Evolutionary conservation across 2,888 invertebrate species (phyloP).

Genomic region (Noctuana brunneofusca): DNA sequence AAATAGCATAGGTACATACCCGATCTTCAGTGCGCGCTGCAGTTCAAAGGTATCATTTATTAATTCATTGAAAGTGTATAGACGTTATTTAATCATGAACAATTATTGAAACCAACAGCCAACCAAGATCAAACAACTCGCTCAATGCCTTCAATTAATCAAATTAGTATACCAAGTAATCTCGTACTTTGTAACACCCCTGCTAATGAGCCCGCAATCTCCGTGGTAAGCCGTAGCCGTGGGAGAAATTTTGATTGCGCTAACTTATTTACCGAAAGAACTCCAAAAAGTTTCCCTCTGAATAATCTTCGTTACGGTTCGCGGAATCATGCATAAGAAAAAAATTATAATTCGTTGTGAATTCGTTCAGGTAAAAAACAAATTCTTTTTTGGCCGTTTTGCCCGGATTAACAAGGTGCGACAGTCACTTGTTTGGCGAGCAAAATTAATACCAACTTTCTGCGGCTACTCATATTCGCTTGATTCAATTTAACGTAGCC

Average conservation of each 20-base stretch:
- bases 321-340: neutral
- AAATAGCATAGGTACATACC: no score
- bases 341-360: slow-evolving; percentile 10
- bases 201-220: slow-evolving; percentile 1
- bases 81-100: no score
- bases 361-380: neutral
- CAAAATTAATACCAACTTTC: no score
- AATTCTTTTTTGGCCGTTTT: no score
- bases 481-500: no score
- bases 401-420: no score
- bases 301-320: slow-evolving; percentile 10
- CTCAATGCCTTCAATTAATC: neutral
- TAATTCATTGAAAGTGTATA: no score
- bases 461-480: no score
- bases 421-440: no score
- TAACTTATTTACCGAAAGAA: slow-evolving; percentile 17
- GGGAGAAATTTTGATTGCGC: slow-evolving; percentile 21
- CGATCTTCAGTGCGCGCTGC: no score
- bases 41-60: no score
- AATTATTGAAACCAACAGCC: no score
- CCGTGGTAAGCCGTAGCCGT: slow-evolving; percentile 1
- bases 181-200: slow-evolving; percentile 1
- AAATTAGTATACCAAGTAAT: slow-evolving; percentile 1
- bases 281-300: slow-evolving; percentile 12
- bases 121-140: neutral